These are phyloP conservation scores for Dolomedes plantarius DNA, from an alignment of 2,888 invertebrate genomes.

Conservation along the genomic window DNA sequence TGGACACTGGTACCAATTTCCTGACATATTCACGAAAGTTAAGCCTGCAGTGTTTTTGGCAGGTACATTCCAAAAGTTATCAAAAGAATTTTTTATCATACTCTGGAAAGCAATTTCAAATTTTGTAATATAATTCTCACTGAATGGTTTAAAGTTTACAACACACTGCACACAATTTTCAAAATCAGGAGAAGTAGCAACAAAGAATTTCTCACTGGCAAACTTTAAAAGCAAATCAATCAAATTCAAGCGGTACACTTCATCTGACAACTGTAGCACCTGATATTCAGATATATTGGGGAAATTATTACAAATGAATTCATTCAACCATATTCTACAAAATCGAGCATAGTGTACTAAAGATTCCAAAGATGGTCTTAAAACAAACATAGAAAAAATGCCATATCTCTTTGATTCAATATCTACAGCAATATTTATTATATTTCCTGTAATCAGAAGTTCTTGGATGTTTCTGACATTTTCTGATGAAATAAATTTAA, in stretches of 20 bases:
- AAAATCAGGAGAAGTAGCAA: neutral
- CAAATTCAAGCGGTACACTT: constrained; percentile 51
- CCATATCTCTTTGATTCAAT: constrained; percentile 79
- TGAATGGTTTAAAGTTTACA: neutral
- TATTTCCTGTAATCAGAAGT: constrained; percentile 39
- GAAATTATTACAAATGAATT: constrained; percentile 35
- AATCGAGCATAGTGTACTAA: neutral
- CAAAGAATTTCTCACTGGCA: neutral
- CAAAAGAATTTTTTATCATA: neutral
- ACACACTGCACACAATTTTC: neutral
- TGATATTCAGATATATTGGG: constrained; percentile 52
- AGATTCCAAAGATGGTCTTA: neutral
- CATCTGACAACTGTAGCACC: constrained; percentile 36
- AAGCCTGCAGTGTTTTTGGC: too few species aligned
- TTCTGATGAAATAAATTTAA: constrained; percentile 1
- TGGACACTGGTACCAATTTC: constrained; percentile 85
- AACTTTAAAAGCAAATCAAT: constrained; percentile 21
- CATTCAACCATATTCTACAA: constrained; percentile 13
- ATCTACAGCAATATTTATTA: constrained; percentile 13
- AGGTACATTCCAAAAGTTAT: neutral
- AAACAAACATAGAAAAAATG: neutral
- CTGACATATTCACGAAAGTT: constrained; percentile 74
- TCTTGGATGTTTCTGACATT: constrained; percentile 26
- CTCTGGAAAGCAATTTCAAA: neutral
- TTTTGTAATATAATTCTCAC: neutral